Percentiles rank a stretch among this genome's conserved stretches.
Evolutionary conservation across 2,888 invertebrate species (phyloP).

Genomic region (Atrina japonica): DNA sequence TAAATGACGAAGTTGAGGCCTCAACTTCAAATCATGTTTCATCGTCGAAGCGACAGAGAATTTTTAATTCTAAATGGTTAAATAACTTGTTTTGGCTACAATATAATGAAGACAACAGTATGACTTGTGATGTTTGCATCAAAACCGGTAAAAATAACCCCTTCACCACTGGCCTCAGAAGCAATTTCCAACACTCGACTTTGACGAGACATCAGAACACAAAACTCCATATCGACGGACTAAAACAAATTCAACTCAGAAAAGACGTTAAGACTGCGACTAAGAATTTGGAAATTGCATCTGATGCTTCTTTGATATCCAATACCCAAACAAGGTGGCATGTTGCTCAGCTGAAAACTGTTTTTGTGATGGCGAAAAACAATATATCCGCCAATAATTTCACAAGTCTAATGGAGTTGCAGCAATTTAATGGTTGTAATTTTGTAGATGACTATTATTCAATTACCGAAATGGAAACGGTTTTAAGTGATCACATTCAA

Average conservation of each 20-base stretch:
- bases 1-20: too few relatives aligned
- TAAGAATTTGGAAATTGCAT: too few relatives aligned
- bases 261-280: background rate
- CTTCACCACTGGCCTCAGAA: background rate
- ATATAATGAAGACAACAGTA: background rate
- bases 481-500: background rate
- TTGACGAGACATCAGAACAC: background rate
- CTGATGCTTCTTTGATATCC: too few relatives aligned
- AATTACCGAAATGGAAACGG: conserved; percentile 5
- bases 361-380: conserved; percentile 4
- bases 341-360: conserved; percentile 9
- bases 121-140: background rate
- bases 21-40: too few relatives aligned
- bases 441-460: background rate
- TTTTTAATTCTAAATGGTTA: background rate
- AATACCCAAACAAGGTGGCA: conserved; percentile 1
- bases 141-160: background rate
- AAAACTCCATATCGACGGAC: background rate
- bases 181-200: background rate
- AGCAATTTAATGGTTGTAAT: background rate
- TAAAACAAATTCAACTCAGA: background rate
- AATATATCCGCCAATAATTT: conserved; percentile 16
- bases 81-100: background rate
- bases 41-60: background rate
- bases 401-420: conserved; percentile 5